Conservation (phyloP, 2,888 invertebrate species). For the Drosophila mettleri region DNA sequence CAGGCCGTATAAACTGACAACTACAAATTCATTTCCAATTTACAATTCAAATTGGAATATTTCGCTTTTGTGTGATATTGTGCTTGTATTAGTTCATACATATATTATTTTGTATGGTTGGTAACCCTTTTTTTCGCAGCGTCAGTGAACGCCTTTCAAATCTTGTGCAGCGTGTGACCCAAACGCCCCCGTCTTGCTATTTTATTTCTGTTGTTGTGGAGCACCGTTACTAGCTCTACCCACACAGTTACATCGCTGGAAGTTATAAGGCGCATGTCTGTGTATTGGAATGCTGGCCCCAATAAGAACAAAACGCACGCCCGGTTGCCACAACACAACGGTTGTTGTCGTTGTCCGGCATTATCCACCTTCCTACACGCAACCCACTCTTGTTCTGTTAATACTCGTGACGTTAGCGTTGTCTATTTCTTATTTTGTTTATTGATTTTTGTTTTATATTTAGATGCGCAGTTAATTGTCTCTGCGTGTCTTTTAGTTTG, state of each 20-base stretch:
- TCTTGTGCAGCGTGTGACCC: slow-evolving; percentile 69
- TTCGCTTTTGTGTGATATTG: background rate
- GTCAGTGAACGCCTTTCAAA: slow-evolving; percentile 55
- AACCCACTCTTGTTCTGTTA: slow-evolving; percentile 63
- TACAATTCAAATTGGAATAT: slow-evolving; percentile 60
- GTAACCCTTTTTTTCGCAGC: slow-evolving; percentile 46
- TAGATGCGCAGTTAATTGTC: slow-evolving; percentile 68
- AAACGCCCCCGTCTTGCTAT: slow-evolving; percentile 69
- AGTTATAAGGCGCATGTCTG: slow-evolving; percentile 65
- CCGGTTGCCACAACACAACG: slow-evolving; percentile 75
- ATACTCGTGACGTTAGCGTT: slow-evolving; percentile 65
- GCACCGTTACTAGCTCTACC: slow-evolving; percentile 53
- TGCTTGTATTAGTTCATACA: slow-evolving; percentile 4
- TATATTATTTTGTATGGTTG: slow-evolving; percentile 32
- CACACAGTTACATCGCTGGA: slow-evolving; percentile 40
- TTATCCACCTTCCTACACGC: slow-evolving; percentile 20
- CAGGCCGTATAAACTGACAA: slow-evolving; percentile 14
- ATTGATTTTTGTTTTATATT: slow-evolving; percentile 73
- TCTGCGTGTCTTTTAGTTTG: slow-evolving; percentile 18
- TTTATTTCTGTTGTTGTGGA: slow-evolving; percentile 30
- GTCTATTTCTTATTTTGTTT: slow-evolving; percentile 40
- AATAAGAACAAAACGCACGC: slow-evolving; percentile 54
- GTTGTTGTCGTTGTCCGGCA: slow-evolving; percentile 68
- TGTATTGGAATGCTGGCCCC: slow-evolving; percentile 58
- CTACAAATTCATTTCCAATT: slow-evolving; percentile 30